These are phyloP conservation scores for Corythaeola cristata DNA, from an alignment of 2,113 vertebrate genomes.

Conservation along the genomic window DNA sequence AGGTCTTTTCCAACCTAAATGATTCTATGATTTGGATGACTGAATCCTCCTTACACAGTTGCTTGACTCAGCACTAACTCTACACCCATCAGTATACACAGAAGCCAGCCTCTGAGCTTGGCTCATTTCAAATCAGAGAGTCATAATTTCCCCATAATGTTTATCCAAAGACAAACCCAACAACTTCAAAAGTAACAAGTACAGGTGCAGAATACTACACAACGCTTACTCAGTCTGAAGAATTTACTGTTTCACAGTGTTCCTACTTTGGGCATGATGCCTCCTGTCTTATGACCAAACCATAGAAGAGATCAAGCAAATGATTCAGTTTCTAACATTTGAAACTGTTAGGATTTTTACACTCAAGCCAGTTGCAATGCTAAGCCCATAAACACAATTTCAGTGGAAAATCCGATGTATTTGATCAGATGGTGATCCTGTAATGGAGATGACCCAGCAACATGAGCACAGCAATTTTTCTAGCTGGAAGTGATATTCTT, in stretches of 20 bases:
- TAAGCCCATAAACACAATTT: background rate
- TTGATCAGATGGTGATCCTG: background rate
- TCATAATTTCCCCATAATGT: background rate
- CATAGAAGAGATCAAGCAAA: background rate
- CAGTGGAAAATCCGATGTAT: background rate
- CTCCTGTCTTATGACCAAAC: background rate
- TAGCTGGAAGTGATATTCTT: background rate
- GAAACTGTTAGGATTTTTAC: background rate
- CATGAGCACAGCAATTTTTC: background rate
- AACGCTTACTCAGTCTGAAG: background rate
- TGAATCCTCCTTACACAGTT: background rate
- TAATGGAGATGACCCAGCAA: background rate
- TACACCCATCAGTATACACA: background rate
- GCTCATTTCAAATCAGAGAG: background rate
- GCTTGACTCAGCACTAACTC: background rate
- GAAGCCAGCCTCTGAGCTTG: background rate
- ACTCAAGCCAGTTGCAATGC: background rate
- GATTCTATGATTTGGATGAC: background rate
- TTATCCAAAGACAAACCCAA: background rate
- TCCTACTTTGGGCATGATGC: background rate
- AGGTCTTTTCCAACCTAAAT: background rate
- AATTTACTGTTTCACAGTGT: background rate
- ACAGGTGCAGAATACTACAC: background rate
- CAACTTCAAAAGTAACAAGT: background rate
- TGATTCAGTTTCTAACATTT: background rate